Evolutionary conservation across 2,888 invertebrate species (phyloP).

Genomic region (Macrosoma leucophasiata): DNA sequence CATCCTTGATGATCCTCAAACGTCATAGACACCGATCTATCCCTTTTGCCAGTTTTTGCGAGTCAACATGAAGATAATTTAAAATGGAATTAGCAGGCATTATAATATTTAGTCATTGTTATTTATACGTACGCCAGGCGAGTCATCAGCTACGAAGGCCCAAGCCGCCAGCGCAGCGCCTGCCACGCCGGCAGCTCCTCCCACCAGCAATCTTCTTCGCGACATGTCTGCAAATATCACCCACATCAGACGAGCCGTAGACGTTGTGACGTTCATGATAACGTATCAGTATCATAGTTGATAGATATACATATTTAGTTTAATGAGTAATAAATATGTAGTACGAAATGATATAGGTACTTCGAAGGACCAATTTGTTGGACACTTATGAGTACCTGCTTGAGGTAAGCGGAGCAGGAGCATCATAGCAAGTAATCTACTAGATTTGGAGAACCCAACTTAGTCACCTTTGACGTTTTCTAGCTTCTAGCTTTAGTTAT

Average conservation of each 20-base stretch:
- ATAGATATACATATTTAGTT: background rate
- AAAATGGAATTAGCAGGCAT: too few relatives aligned
- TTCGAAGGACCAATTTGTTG: background rate
- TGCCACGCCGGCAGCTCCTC: constrained; percentile 76
- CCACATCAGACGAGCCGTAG: background rate
- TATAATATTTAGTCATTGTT: constrained; percentile 6
- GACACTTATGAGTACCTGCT: too few relatives aligned
- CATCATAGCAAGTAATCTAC: too few relatives aligned
- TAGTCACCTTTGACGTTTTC: too few relatives aligned
- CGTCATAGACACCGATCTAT: too few relatives aligned
- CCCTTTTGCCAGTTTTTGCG: too few relatives aligned
- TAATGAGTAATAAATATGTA: background rate
- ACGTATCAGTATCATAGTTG: background rate
- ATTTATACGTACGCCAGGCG: constrained; percentile 47
- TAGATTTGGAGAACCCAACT: too few relatives aligned
- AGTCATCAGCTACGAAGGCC: constrained; percentile 75
- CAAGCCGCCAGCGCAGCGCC: constrained; percentile 78
- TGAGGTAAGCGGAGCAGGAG: too few relatives aligned
- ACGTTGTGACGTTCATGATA: background rate
- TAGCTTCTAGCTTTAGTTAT: too few relatives aligned
- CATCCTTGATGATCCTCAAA: too few relatives aligned
- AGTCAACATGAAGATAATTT: too few relatives aligned
- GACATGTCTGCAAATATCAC: constrained; percentile 49
- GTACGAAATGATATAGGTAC: background rate
- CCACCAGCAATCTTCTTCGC: constrained; percentile 74